Evolutionary conservation across 2,797 vertebrate genomes (phyloP).

Genomic region (Babyrousa celebensis): DNA sequence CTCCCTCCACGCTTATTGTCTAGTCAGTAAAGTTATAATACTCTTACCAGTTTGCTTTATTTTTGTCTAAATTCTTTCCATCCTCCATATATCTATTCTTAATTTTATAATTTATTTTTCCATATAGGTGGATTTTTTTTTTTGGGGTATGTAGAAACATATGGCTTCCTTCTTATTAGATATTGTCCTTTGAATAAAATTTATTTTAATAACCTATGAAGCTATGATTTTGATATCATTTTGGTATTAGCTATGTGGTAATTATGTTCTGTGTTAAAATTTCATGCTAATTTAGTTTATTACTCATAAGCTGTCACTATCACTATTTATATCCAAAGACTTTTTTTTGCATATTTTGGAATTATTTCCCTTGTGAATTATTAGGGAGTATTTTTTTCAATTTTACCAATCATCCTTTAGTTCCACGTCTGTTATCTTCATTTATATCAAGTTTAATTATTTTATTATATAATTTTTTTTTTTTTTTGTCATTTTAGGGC

Average conservation of each 20-base stretch:
- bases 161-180: neutral
- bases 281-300: neutral
- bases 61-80: neutral
- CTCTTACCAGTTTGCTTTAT: neutral
- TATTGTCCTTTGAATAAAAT: neutral
- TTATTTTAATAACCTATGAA: neutral
- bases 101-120: neutral
- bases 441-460: neutral
- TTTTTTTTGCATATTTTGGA: neutral
- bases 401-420: neutral
- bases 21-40: neutral
- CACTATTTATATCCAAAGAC: neutral
- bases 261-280: neutral
- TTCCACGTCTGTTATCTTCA: neutral
- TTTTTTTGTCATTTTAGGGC: no score
- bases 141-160: neutral
- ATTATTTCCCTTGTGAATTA: conserved; percentile 12
- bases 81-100: neutral
- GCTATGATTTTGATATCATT: neutral
- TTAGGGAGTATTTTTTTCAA: neutral
- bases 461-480: no score
- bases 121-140: neutral
- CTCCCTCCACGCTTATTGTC: neutral
- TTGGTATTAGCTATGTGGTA: neutral
- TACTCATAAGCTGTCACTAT: neutral